Evolutionary conservation across 2,797 vertebrate genomes (phyloP).

Genomic region (Gastrophryne carolinensis): DNA sequence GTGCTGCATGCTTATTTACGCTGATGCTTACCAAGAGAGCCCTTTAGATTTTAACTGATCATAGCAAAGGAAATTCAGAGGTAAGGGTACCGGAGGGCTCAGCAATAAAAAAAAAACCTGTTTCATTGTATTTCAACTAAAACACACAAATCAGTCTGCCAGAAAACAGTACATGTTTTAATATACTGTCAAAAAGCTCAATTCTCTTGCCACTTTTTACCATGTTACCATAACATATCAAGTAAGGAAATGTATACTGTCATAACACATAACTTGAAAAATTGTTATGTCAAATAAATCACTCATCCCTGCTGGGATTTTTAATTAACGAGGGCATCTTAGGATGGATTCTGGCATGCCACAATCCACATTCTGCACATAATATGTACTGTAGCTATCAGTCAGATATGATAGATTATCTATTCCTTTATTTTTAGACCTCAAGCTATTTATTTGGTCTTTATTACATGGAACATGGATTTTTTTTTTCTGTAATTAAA

Average conservation of each 20-base stretch:
- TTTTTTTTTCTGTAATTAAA: not conserved
- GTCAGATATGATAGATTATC: constrained; percentile 15
- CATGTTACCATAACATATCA: constrained; percentile 13
- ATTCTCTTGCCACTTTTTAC: not conserved
- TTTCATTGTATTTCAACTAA: not conserved
- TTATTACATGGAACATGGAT: not conserved
- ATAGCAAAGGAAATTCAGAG: not conserved
- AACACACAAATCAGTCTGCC: not conserved
- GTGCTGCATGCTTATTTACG: not conserved
- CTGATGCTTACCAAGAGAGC: not conserved
- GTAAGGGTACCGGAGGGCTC: too few species aligned
- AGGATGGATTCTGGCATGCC: constrained; percentile 7
- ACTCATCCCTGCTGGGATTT: constrained; percentile 19
- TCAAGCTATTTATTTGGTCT: not conserved
- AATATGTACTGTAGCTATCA: not conserved
- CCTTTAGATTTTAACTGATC: not conserved
- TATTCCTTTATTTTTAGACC: not conserved
- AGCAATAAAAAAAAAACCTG: not conserved
- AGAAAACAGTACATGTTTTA: not conserved
- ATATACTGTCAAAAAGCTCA: not conserved
- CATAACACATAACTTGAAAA: constrained; percentile 10
- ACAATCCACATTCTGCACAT: constrained; percentile 10
- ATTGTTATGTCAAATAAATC: constrained; percentile 33
- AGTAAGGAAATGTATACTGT: constrained; percentile 1
- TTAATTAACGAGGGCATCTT: constrained; percentile 32